phyloP scores from a whole-genome alignment of 2,888 invertebrate species.

The Agrypnus murinus region DNA sequence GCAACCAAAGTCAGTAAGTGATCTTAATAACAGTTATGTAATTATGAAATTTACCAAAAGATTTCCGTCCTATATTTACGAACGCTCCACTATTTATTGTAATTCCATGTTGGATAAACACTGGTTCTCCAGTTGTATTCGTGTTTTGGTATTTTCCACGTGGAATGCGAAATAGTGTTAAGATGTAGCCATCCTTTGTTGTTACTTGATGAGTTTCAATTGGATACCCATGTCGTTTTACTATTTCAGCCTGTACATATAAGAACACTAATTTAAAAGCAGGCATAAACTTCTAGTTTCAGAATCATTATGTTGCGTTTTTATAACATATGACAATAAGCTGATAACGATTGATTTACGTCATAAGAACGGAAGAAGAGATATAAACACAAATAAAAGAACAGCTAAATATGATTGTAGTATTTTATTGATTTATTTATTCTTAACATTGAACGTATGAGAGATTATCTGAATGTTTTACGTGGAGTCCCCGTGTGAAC shows the following conservation, averaged over 20 bases:
- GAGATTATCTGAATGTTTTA: too few species aligned
- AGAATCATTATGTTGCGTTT: too few species aligned
- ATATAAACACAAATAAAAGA: too few species aligned
- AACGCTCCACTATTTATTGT: constrained; percentile 64
- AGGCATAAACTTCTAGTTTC: too few species aligned
- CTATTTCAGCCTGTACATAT: constrained; percentile 68
- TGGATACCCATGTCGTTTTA: constrained; percentile 61
- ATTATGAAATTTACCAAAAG: constrained; percentile 13
- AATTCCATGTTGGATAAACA: constrained; percentile 65
- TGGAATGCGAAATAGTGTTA: constrained; percentile 63
- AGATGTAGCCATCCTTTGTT: constrained; percentile 63
- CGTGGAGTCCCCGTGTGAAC: too few species aligned
- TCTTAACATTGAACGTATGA: too few species aligned
- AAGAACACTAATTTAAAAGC: too few species aligned
- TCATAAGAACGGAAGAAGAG: too few species aligned
- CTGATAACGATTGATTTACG: too few species aligned
- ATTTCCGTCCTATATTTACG: constrained; percentile 60
- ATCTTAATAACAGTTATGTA: background rate
- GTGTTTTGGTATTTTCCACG: constrained; percentile 45
- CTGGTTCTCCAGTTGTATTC: constrained; percentile 54
- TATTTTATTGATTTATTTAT: too few species aligned
- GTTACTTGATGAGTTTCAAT: constrained; percentile 63
- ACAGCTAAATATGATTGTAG: too few species aligned
- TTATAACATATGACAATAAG: too few species aligned
- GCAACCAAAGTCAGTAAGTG: background rate